These are phyloP conservation scores for Mungos mungo DNA, from an alignment of 2,113 vertebrate species.

Conservation along the genomic window DNA sequence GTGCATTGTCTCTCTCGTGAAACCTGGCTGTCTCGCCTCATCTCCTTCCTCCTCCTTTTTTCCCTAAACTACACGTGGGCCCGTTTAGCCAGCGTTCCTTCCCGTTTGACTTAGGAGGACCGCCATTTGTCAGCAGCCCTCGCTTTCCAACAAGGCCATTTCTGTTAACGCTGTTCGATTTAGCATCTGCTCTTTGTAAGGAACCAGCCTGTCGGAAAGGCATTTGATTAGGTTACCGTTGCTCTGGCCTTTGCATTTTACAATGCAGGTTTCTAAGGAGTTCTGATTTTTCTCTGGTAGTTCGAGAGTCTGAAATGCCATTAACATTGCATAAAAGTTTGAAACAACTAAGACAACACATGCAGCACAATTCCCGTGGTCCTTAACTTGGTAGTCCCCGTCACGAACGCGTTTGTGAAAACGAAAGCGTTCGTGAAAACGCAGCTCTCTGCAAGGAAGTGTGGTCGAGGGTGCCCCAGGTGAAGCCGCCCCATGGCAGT, in stretches of 20 bases:
- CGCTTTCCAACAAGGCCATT: neutral
- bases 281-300: neutral
- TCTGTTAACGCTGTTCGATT: neutral
- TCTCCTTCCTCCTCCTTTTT: neutral
- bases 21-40: fast-evolving
- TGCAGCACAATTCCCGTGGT: neutral
- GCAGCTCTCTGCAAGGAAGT: neutral
- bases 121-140: neutral
- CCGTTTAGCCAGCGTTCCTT: neutral
- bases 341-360: neutral
- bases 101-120: neutral
- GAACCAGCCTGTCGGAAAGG: neutral
- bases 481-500: neutral
- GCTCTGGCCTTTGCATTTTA: neutral
- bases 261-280: neutral
- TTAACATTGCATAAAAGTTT: neutral
- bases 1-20: neutral
- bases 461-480: fast-evolving
- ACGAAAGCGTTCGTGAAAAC: fast-evolving
- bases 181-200: neutral
- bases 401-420: neutral
- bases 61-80: neutral
- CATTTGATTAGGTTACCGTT: neutral
- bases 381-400: neutral
- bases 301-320: neutral